A percentile compares a stretch with the other conserved stretches of the same genome.
Conservation (phyloP, 2,888 invertebrate genomes). For the Rhagium mordax region DNA sequence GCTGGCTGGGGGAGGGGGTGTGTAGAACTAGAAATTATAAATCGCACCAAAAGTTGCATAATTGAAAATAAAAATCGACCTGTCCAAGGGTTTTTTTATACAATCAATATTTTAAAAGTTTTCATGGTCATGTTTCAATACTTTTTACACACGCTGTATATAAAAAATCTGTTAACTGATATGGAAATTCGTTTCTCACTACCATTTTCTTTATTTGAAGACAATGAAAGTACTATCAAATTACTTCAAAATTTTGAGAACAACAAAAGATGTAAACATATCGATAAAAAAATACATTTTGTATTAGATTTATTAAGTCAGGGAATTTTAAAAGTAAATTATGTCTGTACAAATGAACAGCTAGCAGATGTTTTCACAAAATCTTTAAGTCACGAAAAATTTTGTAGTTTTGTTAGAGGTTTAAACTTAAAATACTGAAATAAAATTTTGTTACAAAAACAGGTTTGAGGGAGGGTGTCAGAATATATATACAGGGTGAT, state of each 20-base stretch:
- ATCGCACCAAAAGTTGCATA: too few species aligned
- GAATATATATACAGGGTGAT: too few species aligned
- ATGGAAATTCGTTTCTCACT: not conserved
- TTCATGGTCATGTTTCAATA: too few species aligned
- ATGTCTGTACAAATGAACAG: not conserved
- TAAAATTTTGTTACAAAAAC: not conserved
- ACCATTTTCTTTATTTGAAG: too few species aligned
- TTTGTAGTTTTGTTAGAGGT: not conserved
- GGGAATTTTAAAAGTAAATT: not conserved
- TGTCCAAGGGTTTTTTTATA: too few species aligned
- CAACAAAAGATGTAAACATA: conserved; percentile 1
- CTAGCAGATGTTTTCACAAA: not conserved
- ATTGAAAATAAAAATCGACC: too few species aligned
- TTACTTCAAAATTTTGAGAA: not conserved
- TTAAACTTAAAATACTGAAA: not conserved
- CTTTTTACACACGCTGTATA: too few species aligned
- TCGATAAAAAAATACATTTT: not conserved
- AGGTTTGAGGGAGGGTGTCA: conserved; percentile 11
- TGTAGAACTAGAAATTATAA: too few species aligned
- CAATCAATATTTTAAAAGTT: too few species aligned
- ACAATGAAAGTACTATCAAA: not conserved
- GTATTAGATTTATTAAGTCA: not conserved
- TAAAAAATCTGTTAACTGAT: not conserved
- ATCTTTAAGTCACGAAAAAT: not conserved
- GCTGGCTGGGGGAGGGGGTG: too few species aligned